Percentiles rank a stretch among this genome's conserved stretches.
Evolutionary conservation across 1,140 invertebrate species (phyloP).

Genomic region (Cotesia vestalis): DNA sequence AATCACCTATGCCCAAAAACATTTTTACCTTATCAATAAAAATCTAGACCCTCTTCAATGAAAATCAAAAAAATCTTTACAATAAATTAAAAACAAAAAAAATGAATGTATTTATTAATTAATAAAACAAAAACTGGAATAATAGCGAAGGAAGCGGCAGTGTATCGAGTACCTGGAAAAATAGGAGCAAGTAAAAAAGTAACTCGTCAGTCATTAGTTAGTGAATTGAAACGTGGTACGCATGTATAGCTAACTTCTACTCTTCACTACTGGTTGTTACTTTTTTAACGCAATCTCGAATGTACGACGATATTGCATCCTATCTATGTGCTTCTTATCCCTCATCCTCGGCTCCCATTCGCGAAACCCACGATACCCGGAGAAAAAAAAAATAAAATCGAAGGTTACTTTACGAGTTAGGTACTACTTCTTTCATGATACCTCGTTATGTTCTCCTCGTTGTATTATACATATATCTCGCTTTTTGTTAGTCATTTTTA

Average conservation of each 20-base stretch:
- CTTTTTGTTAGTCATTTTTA: not conserved
- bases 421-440: conserved; percentile 1
- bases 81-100: no score
- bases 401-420: conserved; percentile 12
- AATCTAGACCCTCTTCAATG: no score
- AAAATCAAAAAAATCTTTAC: no score
- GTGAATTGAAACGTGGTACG: conserved; percentile 33
- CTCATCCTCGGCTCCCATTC: not conserved
- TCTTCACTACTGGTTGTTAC: not conserved
- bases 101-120: no score
- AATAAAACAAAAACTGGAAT: not conserved
- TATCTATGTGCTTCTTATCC: no score
- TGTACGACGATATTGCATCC: no score
- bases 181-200: not conserved
- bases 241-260: conserved; percentile 15
- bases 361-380: no score
- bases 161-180: no score
- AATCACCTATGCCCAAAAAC: no score
- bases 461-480: conserved; percentile 1
- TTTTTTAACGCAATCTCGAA: no score
- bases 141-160: no score
- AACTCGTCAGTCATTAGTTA: conserved; percentile 25
- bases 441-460: conserved; percentile 19
- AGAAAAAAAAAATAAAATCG: not conserved
- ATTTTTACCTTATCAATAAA: no score